Evolutionary conservation across 2,113 vertebrate species (phyloP).

Genomic region (Leucopsar rothschildi): DNA sequence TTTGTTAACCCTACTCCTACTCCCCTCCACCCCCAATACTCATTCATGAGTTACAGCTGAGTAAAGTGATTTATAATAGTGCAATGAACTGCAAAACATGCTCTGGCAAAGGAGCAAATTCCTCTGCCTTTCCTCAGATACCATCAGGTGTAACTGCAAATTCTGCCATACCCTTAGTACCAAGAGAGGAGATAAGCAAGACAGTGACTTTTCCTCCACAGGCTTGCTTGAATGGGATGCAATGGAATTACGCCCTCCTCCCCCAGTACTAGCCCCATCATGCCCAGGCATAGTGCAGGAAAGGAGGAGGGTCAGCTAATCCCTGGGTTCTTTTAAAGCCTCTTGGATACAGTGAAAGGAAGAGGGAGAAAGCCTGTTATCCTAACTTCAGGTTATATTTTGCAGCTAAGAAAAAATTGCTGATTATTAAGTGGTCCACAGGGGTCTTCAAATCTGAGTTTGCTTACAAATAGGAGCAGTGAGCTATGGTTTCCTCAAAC

Average conservation of each 20-base stretch:
- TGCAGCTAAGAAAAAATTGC: background rate
- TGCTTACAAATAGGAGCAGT: background rate
- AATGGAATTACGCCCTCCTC: constrained; percentile 19
- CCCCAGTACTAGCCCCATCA: background rate
- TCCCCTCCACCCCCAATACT: constrained; percentile 1
- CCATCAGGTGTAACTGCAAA: constrained; percentile 68
- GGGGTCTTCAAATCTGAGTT: background rate
- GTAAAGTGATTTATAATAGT: constrained; percentile 76
- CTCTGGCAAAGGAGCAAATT: constrained; percentile 58
- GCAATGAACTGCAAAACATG: constrained; percentile 62
- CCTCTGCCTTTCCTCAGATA: constrained; percentile 50
- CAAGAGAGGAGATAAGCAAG: constrained; percentile 28
- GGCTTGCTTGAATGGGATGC: background rate
- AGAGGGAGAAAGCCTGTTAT: background rate
- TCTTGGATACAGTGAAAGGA: background rate
- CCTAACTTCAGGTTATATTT: background rate
- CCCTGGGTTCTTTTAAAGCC: background rate
- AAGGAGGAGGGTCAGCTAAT: constrained; percentile 10
- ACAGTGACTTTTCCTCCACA: constrained; percentile 43
- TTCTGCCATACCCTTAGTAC: background rate
- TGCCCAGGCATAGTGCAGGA: background rate
- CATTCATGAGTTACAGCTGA: constrained; percentile 74
- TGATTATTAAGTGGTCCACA: background rate
- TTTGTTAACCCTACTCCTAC: constrained; percentile 53
- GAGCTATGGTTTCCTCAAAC: background rate